Evolutionary conservation across 2,888 invertebrate species (phyloP).

Genomic region (Stenotaenia linearis): DNA sequence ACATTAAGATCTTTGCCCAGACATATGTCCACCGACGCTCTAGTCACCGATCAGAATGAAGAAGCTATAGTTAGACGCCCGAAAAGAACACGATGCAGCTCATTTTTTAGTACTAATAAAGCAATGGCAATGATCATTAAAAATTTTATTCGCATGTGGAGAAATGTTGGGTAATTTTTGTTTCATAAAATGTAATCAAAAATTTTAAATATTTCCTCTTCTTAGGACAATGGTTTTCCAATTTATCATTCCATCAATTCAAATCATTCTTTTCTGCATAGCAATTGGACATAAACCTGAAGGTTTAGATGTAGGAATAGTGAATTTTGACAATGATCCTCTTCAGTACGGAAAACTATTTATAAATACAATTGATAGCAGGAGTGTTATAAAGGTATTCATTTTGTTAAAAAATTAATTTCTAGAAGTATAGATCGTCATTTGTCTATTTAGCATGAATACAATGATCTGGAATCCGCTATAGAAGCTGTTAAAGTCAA

Average conservation of each 20-base stretch:
- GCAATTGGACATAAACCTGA: slow-evolving; percentile 43
- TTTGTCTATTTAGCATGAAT: neutral
- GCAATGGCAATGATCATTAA: slow-evolving; percentile 34
- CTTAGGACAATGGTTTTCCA: slow-evolving; percentile 47
- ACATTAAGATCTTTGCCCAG: slow-evolving; percentile 11
- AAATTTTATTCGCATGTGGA: slow-evolving; percentile 35
- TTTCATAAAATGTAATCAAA: neutral
- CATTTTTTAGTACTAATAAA: slow-evolving; percentile 33
- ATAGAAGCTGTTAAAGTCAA: neutral
- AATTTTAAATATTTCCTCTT: neutral
- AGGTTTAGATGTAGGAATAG: slow-evolving; percentile 46
- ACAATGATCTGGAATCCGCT: neutral
- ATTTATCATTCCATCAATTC: slow-evolving; percentile 48
- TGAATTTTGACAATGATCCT: slow-evolving; percentile 44
- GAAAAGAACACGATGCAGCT: neutral
- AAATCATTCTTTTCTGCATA: slow-evolving; percentile 48
- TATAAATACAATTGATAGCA: neutral
- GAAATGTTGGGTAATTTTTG: slow-evolving; percentile 34
- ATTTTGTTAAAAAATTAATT: neutral
- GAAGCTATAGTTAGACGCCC: neutral
- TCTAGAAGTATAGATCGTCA: neutral
- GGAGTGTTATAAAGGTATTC: neutral
- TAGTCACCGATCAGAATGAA: slow-evolving; percentile 6
- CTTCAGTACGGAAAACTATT: neutral
- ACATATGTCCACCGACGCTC: slow-evolving; percentile 28